A percentile compares a stretch with the other conserved stretches of the same genome.
Conservation (phyloP, 2,888 invertebrate genomes). For the Brachypalpus laphriformis region DNA sequence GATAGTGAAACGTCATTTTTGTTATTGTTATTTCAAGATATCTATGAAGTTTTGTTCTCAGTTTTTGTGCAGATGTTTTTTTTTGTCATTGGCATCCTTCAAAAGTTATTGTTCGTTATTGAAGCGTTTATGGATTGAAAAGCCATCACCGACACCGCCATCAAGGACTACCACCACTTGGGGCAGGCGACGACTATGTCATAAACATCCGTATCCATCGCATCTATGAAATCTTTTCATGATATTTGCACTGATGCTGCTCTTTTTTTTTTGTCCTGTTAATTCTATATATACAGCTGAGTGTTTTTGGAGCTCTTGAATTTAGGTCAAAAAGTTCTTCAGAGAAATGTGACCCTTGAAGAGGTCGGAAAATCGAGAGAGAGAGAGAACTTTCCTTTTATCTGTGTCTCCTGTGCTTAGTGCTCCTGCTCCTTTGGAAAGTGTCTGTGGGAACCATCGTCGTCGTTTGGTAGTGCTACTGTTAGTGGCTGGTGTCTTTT, state of each 20-base stretch:
- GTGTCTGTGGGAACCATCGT: background rate
- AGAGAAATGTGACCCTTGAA: constrained; percentile 50
- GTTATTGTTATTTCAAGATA: constrained; percentile 12
- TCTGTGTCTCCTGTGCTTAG: no score
- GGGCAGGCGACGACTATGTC: background rate
- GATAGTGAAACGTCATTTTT: constrained; percentile 2
- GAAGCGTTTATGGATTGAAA: constrained; percentile 46
- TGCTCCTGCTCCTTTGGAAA: background rate
- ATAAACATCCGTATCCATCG: constrained; percentile 33
- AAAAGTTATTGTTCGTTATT: constrained; percentile 46
- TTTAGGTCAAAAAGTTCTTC: constrained; percentile 56
- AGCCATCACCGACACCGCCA: constrained; percentile 9
- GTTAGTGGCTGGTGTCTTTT: constrained; percentile 28
- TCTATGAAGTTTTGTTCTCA: background rate
- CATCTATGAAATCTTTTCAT: constrained; percentile 37
- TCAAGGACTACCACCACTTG: background rate
- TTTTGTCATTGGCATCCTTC: constrained; percentile 38
- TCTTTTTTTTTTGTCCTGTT: constrained; percentile 5
- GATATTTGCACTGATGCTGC: constrained; percentile 28
- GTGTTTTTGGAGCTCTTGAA: constrained; percentile 62
- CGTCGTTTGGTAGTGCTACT: background rate
- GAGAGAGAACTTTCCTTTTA: constrained; percentile 14
- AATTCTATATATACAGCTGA: constrained; percentile 21
- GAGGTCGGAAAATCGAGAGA: constrained; percentile 29
- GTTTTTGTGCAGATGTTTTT: background rate